Percentiles rank a stretch among this genome's conserved stretches.
These are phyloP conservation scores for Salvelinus sp. DNA, from an alignment of 2,113 vertebrate species.

Conservation along the genomic window DNA sequence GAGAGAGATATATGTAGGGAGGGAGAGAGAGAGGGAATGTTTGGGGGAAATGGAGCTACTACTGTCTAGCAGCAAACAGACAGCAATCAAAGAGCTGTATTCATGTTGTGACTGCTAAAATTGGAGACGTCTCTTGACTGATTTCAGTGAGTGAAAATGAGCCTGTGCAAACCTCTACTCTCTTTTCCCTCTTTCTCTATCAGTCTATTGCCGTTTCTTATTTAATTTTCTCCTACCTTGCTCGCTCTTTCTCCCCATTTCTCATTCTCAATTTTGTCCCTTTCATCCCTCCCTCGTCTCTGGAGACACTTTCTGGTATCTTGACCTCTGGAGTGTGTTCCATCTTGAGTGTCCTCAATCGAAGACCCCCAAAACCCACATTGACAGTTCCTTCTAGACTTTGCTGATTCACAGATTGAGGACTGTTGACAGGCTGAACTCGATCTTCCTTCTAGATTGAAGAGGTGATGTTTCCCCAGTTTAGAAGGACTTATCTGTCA, in stretches of 20 bases:
- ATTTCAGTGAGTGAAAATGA: not conserved
- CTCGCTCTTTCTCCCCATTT: conserved; percentile 5
- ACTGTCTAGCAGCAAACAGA: not conserved
- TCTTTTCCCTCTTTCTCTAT: not conserved
- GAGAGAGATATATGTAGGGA: not conserved
- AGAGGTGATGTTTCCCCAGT: not conserved
- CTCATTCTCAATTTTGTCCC: not conserved
- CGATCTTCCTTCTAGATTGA: not conserved
- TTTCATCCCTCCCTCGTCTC: not conserved
- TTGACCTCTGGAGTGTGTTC: not conserved
- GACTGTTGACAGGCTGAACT: not conserved
- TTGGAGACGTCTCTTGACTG: not conserved
- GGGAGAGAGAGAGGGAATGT: conserved; percentile 7
- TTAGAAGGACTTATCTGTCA: conserved; percentile 1
- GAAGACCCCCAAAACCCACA: not conserved
- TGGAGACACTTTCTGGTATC: not conserved
- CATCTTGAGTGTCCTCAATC: not conserved
- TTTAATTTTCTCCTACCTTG: conserved; percentile 9
- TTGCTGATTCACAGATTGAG: not conserved
- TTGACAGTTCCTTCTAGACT: not conserved
- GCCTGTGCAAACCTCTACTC: not conserved
- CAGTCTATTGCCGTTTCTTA: conserved; percentile 8
- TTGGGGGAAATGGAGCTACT: not conserved
- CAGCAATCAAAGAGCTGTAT: conserved; percentile 5
- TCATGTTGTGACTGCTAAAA: conserved; percentile 22